Conservation (phyloP, 2,113 vertebrate species). For the Theristicus caerulescens region DNA sequence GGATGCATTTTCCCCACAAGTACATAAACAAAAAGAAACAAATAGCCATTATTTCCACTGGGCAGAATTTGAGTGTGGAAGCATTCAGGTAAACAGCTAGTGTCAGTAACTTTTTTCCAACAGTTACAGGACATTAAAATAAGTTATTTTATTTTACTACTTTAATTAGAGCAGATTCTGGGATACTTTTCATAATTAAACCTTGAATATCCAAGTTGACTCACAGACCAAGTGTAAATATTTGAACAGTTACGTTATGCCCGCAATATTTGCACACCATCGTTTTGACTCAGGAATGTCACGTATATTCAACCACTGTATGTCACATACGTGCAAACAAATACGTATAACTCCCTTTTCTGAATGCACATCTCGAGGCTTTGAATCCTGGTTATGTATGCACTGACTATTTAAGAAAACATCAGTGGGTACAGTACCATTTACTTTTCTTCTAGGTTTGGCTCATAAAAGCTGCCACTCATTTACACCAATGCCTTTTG, state of each 20-base stretch:
- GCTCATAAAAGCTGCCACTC: background rate
- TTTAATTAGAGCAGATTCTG: background rate
- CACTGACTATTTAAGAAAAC: background rate
- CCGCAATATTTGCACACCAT: background rate
- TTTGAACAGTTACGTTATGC: background rate
- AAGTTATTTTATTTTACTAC: background rate
- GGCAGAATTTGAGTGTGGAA: background rate
- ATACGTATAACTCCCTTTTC: background rate
- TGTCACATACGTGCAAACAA: background rate
- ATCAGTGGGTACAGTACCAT: background rate
- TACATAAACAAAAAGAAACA: background rate
- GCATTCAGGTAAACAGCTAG: background rate
- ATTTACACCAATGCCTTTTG: background rate
- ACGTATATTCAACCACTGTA: background rate
- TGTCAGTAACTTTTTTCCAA: background rate
- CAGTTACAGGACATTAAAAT: background rate
- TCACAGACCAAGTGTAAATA: background rate
- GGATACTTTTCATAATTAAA: background rate
- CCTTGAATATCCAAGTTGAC: background rate
- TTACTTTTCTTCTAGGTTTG: background rate
- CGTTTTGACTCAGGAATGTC: background rate
- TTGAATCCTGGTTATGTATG: background rate
- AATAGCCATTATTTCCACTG: background rate
- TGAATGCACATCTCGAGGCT: background rate
- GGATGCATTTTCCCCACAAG: background rate